Percentiles rank a stretch among this genome's conserved stretches.
phyloP scores from a whole-genome alignment of 2,888 invertebrate genomes.

The Cactoblastis cactorum region DNA sequence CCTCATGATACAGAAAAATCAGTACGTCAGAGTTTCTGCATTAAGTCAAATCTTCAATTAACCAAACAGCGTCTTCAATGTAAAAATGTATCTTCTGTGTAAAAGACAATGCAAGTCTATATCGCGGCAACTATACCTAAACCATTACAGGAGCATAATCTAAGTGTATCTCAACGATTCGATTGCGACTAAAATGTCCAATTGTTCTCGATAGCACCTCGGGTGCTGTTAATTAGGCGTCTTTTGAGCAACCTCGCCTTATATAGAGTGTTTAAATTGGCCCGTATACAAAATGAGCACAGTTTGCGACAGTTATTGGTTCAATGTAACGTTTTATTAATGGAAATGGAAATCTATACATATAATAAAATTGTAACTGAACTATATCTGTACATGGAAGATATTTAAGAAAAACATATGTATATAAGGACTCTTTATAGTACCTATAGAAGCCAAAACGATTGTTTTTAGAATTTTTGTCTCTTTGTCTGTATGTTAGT shows the following conservation, averaged over 20 bases:
- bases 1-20: too few species aligned
- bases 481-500: too few species aligned
- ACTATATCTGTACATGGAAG: too few species aligned
- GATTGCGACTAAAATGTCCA: slow-evolving; percentile 26
- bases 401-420: too few species aligned
- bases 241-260: slow-evolving; percentile 26
- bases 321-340: background rate
- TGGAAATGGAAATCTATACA: background rate
- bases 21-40: too few species aligned
- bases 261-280: slow-evolving; percentile 11
- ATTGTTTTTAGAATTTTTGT: too few species aligned
- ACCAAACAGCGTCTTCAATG: too few species aligned
- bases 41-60: too few species aligned
- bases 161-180: slow-evolving; percentile 3
- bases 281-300: background rate
- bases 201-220: slow-evolving; percentile 54
- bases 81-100: too few species aligned
- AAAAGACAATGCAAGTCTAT: background rate
- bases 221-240: slow-evolving; percentile 72
- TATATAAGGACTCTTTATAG: too few species aligned
- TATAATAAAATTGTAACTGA: too few species aligned
- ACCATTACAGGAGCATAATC: background rate
- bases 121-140: background rate
- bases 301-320: background rate
- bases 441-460: too few species aligned